Percentiles rank a stretch among this genome's conserved stretches.
These are phyloP conservation scores for Lasioglossum malachurum DNA, from an alignment of 2,888 invertebrate genomes.

Conservation along the genomic window DNA sequence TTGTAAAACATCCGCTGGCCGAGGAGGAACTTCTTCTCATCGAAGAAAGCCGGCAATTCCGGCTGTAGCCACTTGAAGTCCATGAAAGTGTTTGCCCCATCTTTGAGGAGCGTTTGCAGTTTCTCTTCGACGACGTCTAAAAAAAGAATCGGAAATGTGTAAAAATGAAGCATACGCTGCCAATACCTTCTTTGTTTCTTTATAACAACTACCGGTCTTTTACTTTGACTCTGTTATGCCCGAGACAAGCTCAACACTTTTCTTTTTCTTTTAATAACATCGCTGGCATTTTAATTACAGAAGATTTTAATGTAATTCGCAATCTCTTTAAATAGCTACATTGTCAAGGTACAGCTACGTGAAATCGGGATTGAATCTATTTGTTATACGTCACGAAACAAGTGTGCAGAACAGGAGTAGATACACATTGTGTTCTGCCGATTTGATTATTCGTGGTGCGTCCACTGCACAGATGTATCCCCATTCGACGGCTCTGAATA, in stretches of 20 bases:
- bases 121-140: slow-evolving; percentile 74
- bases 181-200: background rate
- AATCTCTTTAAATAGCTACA: slow-evolving; percentile 45
- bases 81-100: slow-evolving; percentile 74
- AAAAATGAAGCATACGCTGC: background rate
- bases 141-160: slow-evolving; percentile 12
- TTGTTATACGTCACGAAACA: background rate
- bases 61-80: slow-evolving; percentile 79
- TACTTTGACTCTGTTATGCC: too few relatives aligned
- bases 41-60: slow-evolving; percentile 89
- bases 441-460: slow-evolving; percentile 71
- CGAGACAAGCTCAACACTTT: too few relatives aligned
- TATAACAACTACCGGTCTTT: too few relatives aligned
- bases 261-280: too few relatives aligned
- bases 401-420: background rate
- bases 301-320: slow-evolving; percentile 10
- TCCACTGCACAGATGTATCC: slow-evolving; percentile 76
- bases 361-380: background rate
- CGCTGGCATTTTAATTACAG: background rate
- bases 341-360: background rate
- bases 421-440: slow-evolving; percentile 18
- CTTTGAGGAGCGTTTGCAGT: slow-evolving; percentile 73
- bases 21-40: slow-evolving; percentile 88
- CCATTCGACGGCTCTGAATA: slow-evolving; percentile 73
- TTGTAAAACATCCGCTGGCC: slow-evolving; percentile 91